phyloP scores from a whole-genome alignment of 2,797 vertebrate species.

The Eupleurogrammus muticus region DNA sequence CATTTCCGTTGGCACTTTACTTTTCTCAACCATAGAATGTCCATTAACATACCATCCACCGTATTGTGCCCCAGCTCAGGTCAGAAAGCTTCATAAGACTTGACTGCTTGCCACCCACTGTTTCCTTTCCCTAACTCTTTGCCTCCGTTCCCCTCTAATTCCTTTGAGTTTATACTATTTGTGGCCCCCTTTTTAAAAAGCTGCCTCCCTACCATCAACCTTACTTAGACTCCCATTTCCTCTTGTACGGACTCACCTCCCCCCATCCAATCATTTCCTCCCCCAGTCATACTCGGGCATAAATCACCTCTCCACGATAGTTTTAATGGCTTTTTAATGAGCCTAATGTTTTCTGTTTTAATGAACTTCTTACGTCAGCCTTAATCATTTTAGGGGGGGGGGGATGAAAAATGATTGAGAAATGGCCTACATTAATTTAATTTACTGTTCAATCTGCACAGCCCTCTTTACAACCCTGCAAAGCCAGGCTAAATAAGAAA shows the following conservation, averaged over 20 bases:
- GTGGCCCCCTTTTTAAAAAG: constrained; percentile 59
- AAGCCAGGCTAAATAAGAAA: constrained; percentile 54
- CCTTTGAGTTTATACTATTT: constrained; percentile 53
- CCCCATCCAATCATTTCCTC: constrained; percentile 77
- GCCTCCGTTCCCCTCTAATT: constrained; percentile 38
- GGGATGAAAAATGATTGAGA: constrained; percentile 89
- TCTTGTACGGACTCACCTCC: constrained; percentile 62
- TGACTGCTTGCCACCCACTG: constrained; percentile 51
- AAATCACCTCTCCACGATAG: constrained; percentile 90
- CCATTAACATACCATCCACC: too few relatives aligned
- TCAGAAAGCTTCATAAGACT: constrained; percentile 12
- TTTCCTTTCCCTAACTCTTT: constrained; percentile 34
- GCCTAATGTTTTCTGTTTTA: constrained; percentile 96
- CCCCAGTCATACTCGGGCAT: constrained; percentile 83
- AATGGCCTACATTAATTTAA: constrained; percentile 92
- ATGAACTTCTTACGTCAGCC: constrained; percentile 94
- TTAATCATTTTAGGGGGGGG: constrained; percentile 90
- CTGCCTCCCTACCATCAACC: constrained; percentile 58
- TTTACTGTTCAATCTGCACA: constrained; percentile 91
- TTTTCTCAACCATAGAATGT: too few relatives aligned
- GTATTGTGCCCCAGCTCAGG: too few relatives aligned
- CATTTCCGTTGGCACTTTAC: too few relatives aligned
- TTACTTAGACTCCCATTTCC: constrained; percentile 56
- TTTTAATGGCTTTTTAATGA: constrained; percentile 98
- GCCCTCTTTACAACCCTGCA: constrained; percentile 78